A percentile compares a stretch with the other conserved stretches of the same genome.
phyloP scores from a whole-genome alignment of 2,113 vertebrate genomes.

The Mesocricetus auratus region DNA sequence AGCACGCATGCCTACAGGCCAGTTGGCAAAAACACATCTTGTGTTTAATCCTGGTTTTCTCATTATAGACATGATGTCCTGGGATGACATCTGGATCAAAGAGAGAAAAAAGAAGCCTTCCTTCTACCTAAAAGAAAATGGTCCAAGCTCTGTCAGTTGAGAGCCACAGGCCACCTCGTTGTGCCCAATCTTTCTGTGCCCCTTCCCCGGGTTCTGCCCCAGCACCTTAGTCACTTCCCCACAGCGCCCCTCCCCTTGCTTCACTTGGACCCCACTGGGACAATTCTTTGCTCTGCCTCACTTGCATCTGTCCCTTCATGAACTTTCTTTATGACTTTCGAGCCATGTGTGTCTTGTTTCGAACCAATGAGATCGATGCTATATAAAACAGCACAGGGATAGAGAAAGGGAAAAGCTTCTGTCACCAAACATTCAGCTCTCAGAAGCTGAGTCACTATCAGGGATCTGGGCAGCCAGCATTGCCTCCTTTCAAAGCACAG shows the following conservation, averaged over 20 bases:
- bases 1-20: rapidly evolving
- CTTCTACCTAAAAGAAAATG: neutral
- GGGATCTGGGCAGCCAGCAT: neutral
- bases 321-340: neutral
- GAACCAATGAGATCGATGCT: slow-evolving; percentile 15
- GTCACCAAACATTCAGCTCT: slow-evolving; percentile 41
- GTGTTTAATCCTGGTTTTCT: slow-evolving; percentile 48
- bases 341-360: neutral
- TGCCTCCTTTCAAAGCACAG: neutral
- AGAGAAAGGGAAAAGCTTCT: neutral
- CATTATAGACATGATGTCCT: slow-evolving; percentile 16
- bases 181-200: neutral
- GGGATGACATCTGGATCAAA: neutral
- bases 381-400: neutral
- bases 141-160: neutral
- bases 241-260: neutral
- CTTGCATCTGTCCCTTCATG: neutral
- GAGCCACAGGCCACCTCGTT: neutral
- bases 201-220: neutral
- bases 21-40: neutral
- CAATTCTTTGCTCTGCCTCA: neutral
- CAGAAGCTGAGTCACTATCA: slow-evolving; percentile 1
- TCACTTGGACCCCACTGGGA: neutral
- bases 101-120: neutral
- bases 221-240: neutral